Evolutionary conservation across 1,140 invertebrate genomes (phyloP).

Genomic region (Orius insidiosus): DNA sequence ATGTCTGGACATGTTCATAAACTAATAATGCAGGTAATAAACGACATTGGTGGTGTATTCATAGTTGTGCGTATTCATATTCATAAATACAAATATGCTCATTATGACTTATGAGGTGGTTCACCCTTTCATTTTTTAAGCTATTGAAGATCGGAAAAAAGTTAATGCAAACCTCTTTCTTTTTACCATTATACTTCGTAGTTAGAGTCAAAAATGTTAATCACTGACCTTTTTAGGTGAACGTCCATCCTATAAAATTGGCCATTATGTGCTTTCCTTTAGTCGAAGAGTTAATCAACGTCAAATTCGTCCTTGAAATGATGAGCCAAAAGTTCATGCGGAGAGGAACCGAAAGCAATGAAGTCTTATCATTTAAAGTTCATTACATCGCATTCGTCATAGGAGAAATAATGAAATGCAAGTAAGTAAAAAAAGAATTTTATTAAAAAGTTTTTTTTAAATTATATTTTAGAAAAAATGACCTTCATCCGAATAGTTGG

Average conservation of each 20-base stretch:
- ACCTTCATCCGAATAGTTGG: no score
- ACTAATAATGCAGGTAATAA: constrained; percentile 60
- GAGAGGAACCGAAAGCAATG: constrained; percentile 63
- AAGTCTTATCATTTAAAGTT: constrained; percentile 82
- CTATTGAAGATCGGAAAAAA: no score
- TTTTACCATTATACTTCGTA: no score
- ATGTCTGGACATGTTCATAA: constrained; percentile 64
- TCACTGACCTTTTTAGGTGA: constrained; percentile 38
- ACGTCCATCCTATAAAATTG: constrained; percentile 72
- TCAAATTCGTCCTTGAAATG: constrained; percentile 64
- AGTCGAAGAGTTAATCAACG: constrained; percentile 51
- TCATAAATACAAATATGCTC: no score
- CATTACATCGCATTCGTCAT: constrained; percentile 69
- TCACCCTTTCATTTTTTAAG: no score
- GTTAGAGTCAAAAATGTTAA: not conserved
- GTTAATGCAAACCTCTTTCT: no score
- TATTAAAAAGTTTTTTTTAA: not conserved
- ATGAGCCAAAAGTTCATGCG: constrained; percentile 82
- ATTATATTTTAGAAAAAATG: not conserved
- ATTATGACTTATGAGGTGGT: no score
- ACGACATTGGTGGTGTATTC: no score
- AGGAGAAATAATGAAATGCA: constrained; percentile 49
- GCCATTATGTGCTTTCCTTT: constrained; percentile 57
- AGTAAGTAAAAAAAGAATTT: constrained; percentile 23
- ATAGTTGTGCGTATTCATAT: no score